Evolutionary conservation across 2,888 invertebrate genomes (phyloP), one percentile per base, ranked within the genome.

Genomic region (Sarcophaga subvicina): DNA sequence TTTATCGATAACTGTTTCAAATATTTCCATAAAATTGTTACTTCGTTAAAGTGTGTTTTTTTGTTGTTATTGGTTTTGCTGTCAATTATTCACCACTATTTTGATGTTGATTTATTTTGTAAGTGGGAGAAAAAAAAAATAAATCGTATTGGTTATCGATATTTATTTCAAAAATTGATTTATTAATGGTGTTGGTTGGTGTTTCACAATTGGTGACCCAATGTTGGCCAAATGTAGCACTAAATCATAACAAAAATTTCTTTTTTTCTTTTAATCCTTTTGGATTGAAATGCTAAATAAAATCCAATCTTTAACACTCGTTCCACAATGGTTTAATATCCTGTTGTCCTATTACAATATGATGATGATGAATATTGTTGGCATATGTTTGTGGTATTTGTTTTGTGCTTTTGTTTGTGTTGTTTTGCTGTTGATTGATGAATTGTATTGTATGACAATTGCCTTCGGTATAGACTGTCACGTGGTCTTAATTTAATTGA

Each of bases 111-210:
- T 54, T 54, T 54, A 54, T 54, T 54, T 54, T 54, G 54, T 54
- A 4, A 1, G 54, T 54, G 17, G 4, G 4, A 54, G 14, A 12
- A 14, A 14, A 49, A 49, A 2, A 14, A 14, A 14, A 14, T 1
- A 49, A 49, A 14, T 49, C 14, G 54, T 54, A 54, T 54, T 54
- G 54, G 54, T 17, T 37, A 54, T 12, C 49, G 54, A 59, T 60
- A 25, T 60, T 72, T 75, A 75, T 64, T 75, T 14, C 37, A 45
- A 73, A 27, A 73, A 73, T 45, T 54, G 54, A 54, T 54, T 73
- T 63, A 73, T 62, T 73, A 54, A 62, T 22, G 37, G 45, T n/a
- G 27, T 37, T 27, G 14, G 62, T 72, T 27, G 14, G 62, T 72
- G 45, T 37, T 37, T 37, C 8, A 37, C 37, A 37, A 37, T 2